phyloP scores from a whole-genome alignment of 2,113 vertebrate genomes.

The Cygnus atratus region DNA sequence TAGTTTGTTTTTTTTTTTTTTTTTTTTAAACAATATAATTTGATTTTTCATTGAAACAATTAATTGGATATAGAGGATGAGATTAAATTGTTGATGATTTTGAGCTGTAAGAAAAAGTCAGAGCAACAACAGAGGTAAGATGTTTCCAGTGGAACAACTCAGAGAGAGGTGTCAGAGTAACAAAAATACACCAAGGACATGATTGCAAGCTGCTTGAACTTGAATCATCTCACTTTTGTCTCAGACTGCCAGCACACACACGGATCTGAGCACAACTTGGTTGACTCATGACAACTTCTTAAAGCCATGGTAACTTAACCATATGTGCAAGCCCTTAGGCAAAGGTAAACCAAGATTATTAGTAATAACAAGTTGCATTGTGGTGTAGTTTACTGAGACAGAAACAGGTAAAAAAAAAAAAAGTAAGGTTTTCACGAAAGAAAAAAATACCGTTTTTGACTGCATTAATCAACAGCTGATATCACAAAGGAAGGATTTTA shows the following conservation, averaged over 20 bases:
- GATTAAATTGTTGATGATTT: background rate
- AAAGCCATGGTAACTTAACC: background rate
- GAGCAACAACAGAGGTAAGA: background rate
- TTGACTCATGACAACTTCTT: background rate
- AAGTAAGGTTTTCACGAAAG: background rate
- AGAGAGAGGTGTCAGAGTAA: constrained; percentile 17
- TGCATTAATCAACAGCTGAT: background rate
- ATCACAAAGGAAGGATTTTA: background rate
- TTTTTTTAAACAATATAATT: background rate
- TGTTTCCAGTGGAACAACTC: background rate
- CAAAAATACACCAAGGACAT: background rate
- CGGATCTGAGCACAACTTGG: background rate
- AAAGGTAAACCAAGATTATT: background rate
- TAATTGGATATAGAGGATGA: background rate
- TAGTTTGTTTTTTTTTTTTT: background rate
- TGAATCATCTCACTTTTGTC: background rate
- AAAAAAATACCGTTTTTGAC: background rate
- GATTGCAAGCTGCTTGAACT: background rate
- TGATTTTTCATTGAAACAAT: background rate
- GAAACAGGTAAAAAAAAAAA: background rate
- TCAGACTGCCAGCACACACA: background rate
- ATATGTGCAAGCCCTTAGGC: background rate
- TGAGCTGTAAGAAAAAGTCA: background rate
- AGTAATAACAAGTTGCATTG: background rate
- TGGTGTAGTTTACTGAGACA: background rate